These are phyloP conservation scores for Rousettus madagascariensis DNA, from an alignment of 2,797 vertebrate genomes.

Conservation along the genomic window DNA sequence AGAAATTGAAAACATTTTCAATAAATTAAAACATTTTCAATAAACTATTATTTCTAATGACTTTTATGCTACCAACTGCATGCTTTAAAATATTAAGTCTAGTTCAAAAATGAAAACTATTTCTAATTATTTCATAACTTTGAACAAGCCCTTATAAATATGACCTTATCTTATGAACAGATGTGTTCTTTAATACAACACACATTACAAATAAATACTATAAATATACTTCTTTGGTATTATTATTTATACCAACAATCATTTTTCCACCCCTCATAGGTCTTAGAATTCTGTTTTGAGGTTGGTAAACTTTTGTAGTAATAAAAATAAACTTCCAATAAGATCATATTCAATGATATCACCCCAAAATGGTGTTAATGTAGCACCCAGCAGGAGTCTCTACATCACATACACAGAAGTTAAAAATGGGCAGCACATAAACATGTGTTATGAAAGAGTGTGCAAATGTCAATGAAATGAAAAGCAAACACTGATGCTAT, in stretches of 20 bases:
- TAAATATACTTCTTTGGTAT: constrained; percentile 44
- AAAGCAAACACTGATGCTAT: constrained; percentile 34
- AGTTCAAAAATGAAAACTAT: constrained; percentile 42
- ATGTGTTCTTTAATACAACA: constrained; percentile 38
- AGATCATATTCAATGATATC: constrained; percentile 92
- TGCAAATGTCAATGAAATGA: constrained; percentile 75
- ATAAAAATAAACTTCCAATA: constrained; percentile 92
- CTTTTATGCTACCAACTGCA: not conserved
- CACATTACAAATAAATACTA: constrained; percentile 21
- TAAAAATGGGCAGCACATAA: constrained; percentile 89
- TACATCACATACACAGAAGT: constrained; percentile 85
- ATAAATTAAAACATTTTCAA: constrained; percentile 46
- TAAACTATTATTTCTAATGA: constrained; percentile 20
- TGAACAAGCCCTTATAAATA: constrained; percentile 6
- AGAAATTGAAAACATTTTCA: constrained; percentile 42
- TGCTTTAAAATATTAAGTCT: constrained; percentile 46
- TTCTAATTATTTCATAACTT: constrained; percentile 37
- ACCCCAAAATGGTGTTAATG: constrained; percentile 95
- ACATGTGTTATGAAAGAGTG: constrained; percentile 73
- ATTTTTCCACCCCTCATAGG: constrained; percentile 4
- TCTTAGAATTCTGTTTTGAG: constrained; percentile 75
- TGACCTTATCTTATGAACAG: constrained; percentile 28
- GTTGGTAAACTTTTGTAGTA: constrained; percentile 85
- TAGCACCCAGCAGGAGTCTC: constrained; percentile 91
- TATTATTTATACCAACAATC: constrained; percentile 51